phyloP scores from a whole-genome alignment of 2,797 vertebrate species.

The Tauraco hartlaubi region DNA sequence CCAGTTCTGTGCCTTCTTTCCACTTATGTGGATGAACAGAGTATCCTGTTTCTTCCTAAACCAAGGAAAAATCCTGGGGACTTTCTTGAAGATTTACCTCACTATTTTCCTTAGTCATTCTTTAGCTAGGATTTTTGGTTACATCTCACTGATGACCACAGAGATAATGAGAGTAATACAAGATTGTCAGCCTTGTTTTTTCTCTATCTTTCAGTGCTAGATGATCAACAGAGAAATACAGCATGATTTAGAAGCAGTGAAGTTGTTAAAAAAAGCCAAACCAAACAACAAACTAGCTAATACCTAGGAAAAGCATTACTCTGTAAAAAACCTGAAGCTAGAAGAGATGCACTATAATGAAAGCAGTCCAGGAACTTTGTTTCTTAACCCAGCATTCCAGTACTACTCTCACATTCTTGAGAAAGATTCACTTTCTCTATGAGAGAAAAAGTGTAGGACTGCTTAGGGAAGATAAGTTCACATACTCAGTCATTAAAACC shows the following conservation, averaged over 20 bases:
- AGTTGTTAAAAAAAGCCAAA: neutral
- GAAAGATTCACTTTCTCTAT: neutral
- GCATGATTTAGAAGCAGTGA: neutral
- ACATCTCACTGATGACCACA: neutral
- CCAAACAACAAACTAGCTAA: neutral
- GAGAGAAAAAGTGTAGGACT: neutral
- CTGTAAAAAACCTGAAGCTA: neutral
- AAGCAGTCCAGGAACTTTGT: neutral
- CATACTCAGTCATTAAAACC: neutral
- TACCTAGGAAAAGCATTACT: neutral
- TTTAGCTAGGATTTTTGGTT: neutral
- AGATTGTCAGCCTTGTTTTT: neutral
- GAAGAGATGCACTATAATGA: neutral
- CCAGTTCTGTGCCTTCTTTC: neutral
- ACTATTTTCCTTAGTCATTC: neutral
- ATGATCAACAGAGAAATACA: neutral
- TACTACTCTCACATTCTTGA: neutral
- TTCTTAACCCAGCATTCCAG: neutral
- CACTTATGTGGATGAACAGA: neutral
- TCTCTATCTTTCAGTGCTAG: neutral
- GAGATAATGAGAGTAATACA: neutral
- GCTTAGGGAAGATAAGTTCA: neutral
- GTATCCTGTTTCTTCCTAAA: neutral
- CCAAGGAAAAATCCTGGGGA: neutral
- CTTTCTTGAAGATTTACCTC: neutral